Percentiles rank a stretch among this genome's conserved stretches.
Conservation (phyloP, 2,888 invertebrate genomes). For the Epicampocera succincta region DNA sequence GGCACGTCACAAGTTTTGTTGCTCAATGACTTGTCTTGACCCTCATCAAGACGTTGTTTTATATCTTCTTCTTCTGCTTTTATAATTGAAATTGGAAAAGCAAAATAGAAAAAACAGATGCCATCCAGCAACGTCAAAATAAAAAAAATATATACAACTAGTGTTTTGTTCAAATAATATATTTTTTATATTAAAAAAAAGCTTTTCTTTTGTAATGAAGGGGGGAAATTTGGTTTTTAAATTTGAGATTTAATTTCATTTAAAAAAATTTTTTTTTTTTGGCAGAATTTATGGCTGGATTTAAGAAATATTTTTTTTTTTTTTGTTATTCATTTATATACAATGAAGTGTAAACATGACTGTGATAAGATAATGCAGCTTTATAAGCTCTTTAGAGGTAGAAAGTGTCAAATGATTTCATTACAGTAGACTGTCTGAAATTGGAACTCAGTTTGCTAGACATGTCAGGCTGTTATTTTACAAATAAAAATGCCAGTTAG, state of each 20-base stretch:
- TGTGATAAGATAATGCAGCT: background rate
- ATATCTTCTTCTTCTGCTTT: constrained; percentile 2
- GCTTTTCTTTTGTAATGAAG: constrained; percentile 7
- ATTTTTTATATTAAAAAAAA: no score
- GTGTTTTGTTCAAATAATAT: no score
- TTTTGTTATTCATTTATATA: background rate
- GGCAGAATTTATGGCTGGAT: background rate
- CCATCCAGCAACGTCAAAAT: constrained; percentile 11
- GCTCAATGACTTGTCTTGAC: constrained; percentile 69
- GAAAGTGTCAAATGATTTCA: background rate
- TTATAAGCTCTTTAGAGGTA: background rate
- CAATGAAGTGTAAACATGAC: background rate
- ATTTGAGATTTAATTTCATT: constrained; percentile 54
- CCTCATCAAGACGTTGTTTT: constrained; percentile 59
- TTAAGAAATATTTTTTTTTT: no score
- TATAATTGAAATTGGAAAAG: constrained; percentile 19
- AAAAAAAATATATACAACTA: no score
- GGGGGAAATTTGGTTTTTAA: constrained; percentile 41
- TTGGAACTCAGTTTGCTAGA: no score
- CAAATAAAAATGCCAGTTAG: no score
- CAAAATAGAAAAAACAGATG: constrained; percentile 21
- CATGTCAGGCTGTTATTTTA: no score
- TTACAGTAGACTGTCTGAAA: no score
- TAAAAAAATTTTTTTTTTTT: constrained; percentile 37
- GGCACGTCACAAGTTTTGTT: constrained; percentile 46